phyloP scores from a whole-genome alignment of 2,113 vertebrate species.

The Lophochroa leadbeateri region DNA sequence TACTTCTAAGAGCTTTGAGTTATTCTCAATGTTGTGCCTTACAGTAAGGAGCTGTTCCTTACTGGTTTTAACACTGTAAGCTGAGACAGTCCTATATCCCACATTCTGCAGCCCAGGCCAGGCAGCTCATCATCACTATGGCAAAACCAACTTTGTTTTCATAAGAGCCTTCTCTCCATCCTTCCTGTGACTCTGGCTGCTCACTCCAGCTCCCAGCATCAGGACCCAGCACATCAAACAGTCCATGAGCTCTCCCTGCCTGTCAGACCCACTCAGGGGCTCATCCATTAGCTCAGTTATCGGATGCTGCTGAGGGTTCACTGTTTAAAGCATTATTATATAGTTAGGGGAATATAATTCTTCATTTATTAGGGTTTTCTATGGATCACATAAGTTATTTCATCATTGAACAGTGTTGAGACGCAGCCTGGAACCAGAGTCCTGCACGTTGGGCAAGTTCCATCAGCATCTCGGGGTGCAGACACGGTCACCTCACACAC shows the following conservation, averaged over 20 bases:
- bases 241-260: neutral
- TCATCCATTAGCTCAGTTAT: neutral
- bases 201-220: neutral
- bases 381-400: no score
- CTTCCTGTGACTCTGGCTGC: neutral
- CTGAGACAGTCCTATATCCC: neutral
- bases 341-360: fast-evolving
- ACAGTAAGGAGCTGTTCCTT: neutral
- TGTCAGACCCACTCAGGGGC: neutral
- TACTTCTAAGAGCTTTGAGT: neutral
- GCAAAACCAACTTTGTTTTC: neutral
- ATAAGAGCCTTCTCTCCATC: neutral
- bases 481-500: neutral
- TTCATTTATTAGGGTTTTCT: neutral
- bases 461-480: neutral
- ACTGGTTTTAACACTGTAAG: neutral
- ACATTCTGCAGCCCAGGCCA: neutral
- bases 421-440: neutral
- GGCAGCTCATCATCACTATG: fast-evolving
- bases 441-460: no score
- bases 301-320: neutral
- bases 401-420: neutral
- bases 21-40: neutral
- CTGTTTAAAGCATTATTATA: fast-evolving
- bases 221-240: neutral